Conservation (phyloP, 2,113 vertebrate genomes). For the Nettapus auritus region DNA sequence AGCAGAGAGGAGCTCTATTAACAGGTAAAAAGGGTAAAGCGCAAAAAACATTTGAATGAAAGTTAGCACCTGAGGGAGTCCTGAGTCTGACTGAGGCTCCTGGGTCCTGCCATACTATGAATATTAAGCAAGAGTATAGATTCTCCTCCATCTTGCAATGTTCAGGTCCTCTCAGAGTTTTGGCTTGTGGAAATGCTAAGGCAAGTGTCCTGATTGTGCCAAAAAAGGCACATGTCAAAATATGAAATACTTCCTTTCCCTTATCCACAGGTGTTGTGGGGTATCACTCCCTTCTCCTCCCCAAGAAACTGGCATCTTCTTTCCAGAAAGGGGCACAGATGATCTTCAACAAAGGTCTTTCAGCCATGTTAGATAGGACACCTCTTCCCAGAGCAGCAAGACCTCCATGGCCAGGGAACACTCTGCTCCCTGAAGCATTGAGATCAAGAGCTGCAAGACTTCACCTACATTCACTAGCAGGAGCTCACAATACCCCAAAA, state of each 20-base stretch:
- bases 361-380: not conserved
- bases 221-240: rapidly evolving
- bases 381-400: not conserved
- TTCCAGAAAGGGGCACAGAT: not conserved
- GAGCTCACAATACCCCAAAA: not conserved
- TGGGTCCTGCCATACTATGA: not conserved
- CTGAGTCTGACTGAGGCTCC: not conserved
- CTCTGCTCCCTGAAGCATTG: not conserved
- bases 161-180: not conserved
- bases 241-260: not conserved
- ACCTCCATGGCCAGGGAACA: not conserved
- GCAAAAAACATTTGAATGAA: not conserved
- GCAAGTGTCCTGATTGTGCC: not conserved
- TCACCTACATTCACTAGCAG: not conserved
- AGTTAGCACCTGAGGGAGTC: not conserved
- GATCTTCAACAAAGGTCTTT: not conserved
- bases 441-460: not conserved
- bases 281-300: not conserved
- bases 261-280: not conserved
- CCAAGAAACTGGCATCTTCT: not conserved
- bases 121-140: not conserved
- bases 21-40: not conserved
- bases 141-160: not conserved
- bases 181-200: not conserved
- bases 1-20: not conserved